Base-by-base conservation (phyloP, 2,797 vertebrate species). In the Triplophysa bombifrons region DNA sequence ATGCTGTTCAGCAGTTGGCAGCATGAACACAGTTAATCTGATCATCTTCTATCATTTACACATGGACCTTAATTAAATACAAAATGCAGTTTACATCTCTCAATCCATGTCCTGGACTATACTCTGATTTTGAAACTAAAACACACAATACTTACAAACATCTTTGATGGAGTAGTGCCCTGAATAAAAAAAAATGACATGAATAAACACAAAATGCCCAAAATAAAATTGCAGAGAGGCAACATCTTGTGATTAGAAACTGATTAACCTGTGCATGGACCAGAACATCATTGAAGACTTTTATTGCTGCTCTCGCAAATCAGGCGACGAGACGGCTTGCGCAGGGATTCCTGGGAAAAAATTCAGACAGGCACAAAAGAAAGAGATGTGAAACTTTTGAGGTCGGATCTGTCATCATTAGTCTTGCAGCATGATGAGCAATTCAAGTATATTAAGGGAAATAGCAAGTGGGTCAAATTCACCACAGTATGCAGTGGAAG, bases 281-380 rank as follows among this genome's bases (percentile, higher is more conserved):
- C 78, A 99, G 91, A 11, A 94, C 93, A 46, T 99, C 97, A 0
- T 93, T 99, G 87, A 99, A 99, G 72, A 2, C 87, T 93, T 63
- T 96, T 93, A 89, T 96, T 97, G 88, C 95, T 95, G 90, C 97
- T 98, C 85, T 99, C 96, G 85, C 96, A 98, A n/a, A 99, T 91
- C 74, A 99, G 82, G 0, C 97, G 94, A 0, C 98, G 95, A 61
- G 94, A 93, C 0, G 97, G 96, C 84, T 94, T 94, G 85, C 96
- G 92, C 87, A 99, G 89, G 46, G 92, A 93, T 86, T 97, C 97
- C 97, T 98, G 76, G 74, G 72, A 66, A 72, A 30, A 46, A 55
- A 4, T 7, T 80, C 22, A 65, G 12, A 63, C 12, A 71, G 22
- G 66, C 16, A 50, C 16, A n/a, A 20, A 12, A 20, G 8, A 60